Base-by-base conservation (phyloP, 2,113 vertebrate species). In the Caretta caretta region DNA sequence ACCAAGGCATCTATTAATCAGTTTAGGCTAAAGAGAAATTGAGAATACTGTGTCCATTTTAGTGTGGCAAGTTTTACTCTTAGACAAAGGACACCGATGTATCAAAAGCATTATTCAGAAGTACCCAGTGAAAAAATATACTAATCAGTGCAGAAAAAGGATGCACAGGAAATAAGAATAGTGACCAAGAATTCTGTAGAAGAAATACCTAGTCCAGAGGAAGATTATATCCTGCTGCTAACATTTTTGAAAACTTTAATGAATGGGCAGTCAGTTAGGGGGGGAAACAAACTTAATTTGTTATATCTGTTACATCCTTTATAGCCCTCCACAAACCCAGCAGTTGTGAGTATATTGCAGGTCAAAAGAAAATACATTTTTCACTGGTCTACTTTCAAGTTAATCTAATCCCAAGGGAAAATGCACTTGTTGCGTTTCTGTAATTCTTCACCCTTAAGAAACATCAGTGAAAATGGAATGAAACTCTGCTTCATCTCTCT, bases 401-500 rank as follows among this genome's bases (percentile, higher is more conserved):
- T 75, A 87, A 89, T 96, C 89, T 84, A 76, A 54, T 85, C 89
- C 93, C 65, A 0, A 5, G 93, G 95, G 96, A 95, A 97, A 88
- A 91, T 17, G 0, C 57, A 31, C 57, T 96, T 51, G 81, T 75
- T 91, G 89, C 91, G 85, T 96, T 95, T 94, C 92, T 97, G 86
- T 90, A 79, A 79, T 93, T 93, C 90, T 91, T 97, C 89, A 20
- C 79, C 53, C 50, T 85, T 92, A 90, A 95, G 93, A 95, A 83
- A 87, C 95, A 88, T 87, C 89, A 49, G 86, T 35, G 85, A 94
- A 93, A 91, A 88, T 50, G 59, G 84, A 85, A 95, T n/a, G 89
- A 97, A 96, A 96, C 31, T 69, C 57, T 91, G 81, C 89, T 83
- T 95, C 85, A 79, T 94, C 85, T 95, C 95, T 88, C 65, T 97